Conservation (phyloP, 2,888 invertebrate species). For the Andrena trimmerana region DNA sequence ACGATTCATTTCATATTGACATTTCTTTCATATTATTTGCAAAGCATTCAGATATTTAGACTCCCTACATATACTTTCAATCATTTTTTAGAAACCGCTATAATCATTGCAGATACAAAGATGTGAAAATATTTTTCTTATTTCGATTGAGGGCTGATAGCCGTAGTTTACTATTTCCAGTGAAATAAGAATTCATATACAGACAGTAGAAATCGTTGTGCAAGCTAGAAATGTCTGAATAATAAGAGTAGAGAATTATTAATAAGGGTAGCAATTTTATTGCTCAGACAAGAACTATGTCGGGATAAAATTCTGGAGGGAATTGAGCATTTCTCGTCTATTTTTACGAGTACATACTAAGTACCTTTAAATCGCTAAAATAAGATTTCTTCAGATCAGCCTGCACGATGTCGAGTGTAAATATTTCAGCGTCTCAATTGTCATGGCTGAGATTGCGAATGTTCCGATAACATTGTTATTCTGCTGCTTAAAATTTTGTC, state of each 20-base stretch:
- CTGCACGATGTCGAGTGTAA: slow-evolving; percentile 16
- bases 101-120: too few species aligned
- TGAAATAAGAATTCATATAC: too few species aligned
- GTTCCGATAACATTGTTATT: background rate
- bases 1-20: too few species aligned
- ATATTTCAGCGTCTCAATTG: slow-evolving; percentile 7
- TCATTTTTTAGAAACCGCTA: too few species aligned
- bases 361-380: background rate
- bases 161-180: too few species aligned
- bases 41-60: too few species aligned
- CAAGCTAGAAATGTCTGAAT: too few species aligned
- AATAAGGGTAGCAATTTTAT: background rate
- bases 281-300: background rate
- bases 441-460: background rate
- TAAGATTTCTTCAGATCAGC: background rate
- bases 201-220: too few species aligned
- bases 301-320: background rate
- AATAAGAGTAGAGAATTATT: background rate
- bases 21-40: too few species aligned
- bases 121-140: too few species aligned
- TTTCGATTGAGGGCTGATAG: too few species aligned
- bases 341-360: background rate
- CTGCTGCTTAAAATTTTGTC: slow-evolving; percentile 26
- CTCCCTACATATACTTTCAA: too few species aligned
- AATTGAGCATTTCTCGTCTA: background rate